These are phyloP conservation scores for Rosalia funebris DNA, from an alignment of 2,888 invertebrate species.

Conservation along the genomic window DNA sequence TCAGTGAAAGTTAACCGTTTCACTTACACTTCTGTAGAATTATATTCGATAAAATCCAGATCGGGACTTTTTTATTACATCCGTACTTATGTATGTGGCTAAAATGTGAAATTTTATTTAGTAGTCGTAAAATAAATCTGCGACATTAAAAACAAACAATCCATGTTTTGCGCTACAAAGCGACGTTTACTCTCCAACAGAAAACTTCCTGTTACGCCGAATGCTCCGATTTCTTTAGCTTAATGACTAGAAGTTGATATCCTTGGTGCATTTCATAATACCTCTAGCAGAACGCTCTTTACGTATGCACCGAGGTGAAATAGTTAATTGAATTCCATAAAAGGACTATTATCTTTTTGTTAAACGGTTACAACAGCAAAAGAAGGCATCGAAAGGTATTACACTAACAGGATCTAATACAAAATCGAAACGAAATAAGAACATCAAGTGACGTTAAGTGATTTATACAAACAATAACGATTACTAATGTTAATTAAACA, in stretches of 20 bases:
- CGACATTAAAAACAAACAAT: constrained; percentile 4
- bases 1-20: constrained; percentile 26
- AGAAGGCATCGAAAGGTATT: no score
- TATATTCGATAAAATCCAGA: constrained; percentile 4
- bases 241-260: constrained; percentile 18
- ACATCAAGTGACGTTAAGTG: no score
- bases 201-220: constrained; percentile 23
- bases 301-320: background rate
- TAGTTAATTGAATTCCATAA: background rate
- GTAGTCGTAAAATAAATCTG: constrained; percentile 25
- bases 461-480: no score
- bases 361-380: no score
- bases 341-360: no score
- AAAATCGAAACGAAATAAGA: no score
- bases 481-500: no score
- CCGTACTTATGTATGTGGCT: background rate
- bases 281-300: constrained; percentile 1
- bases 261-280: constrained; percentile 21
- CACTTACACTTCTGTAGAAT: constrained; percentile 20
- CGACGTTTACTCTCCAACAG: constrained; percentile 3
- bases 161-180: constrained; percentile 1
- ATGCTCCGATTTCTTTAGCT: constrained; percentile 19
- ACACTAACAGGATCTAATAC: no score
- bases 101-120: constrained; percentile 23
- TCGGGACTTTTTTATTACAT: constrained; percentile 12